phyloP scores from a whole-genome alignment of 2,113 vertebrate genomes.

The Patagioenas fasciata region DNA sequence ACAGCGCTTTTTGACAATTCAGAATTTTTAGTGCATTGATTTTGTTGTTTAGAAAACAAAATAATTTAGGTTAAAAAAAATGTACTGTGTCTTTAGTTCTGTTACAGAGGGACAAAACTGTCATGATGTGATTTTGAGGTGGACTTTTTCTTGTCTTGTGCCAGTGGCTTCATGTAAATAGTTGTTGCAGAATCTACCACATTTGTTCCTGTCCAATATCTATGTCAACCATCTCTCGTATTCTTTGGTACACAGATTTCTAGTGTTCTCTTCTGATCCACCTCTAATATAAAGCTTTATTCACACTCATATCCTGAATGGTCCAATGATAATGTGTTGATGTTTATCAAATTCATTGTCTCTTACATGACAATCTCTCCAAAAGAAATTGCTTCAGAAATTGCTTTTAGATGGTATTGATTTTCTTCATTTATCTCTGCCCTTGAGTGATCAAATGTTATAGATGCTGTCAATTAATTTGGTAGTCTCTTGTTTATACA shows the following conservation, averaged over 20 bases:
- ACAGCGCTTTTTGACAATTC: not conserved
- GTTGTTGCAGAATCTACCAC: not conserved
- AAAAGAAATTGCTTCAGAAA: constrained; percentile 33
- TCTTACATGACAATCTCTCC: not conserved
- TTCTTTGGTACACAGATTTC: not conserved
- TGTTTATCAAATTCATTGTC: constrained; percentile 27
- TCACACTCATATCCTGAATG: not conserved
- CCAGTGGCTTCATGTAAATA: not conserved
- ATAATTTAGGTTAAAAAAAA: not conserved
- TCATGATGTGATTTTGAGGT: not conserved
- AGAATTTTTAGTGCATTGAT: not conserved
- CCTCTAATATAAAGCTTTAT: not conserved
- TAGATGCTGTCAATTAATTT: constrained; percentile 30
- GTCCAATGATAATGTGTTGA: not conserved
- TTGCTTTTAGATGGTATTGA: constrained; percentile 32
- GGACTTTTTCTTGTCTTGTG: not conserved
- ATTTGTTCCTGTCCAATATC: not conserved
- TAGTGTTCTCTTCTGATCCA: not conserved
- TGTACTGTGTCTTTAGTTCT: not conserved
- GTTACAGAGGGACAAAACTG: not conserved
- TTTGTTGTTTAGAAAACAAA: not conserved
- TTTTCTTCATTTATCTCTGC: not conserved
- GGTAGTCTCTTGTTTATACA: not conserved
- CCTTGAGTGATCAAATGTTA: constrained; percentile 22
- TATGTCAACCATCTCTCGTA: not conserved